Evolutionary conservation across 2,113 vertebrate species (phyloP).

Genomic region (Percopsis transmontana): DNA sequence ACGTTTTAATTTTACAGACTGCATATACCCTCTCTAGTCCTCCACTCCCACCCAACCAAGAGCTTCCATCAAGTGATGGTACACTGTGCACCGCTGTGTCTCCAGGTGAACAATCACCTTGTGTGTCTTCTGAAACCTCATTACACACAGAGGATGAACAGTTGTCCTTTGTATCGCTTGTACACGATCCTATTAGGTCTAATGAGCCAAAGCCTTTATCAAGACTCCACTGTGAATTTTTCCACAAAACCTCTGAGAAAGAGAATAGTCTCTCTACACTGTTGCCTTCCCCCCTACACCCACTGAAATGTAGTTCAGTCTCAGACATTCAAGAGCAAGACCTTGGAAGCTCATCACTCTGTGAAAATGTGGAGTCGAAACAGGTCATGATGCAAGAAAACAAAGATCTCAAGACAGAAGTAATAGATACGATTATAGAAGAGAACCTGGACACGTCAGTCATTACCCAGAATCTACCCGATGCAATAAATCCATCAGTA

Average conservation of each 20-base stretch:
- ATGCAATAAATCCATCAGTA: not conserved
- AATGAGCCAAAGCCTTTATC: not conserved
- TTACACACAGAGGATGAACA: conserved; percentile 10
- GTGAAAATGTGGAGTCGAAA: not conserved
- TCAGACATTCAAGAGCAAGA: not conserved
- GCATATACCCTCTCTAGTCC: conserved; percentile 40
- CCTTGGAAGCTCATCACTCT: not conserved
- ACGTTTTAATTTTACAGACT: conserved; percentile 57
- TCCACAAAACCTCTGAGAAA: conserved; percentile 5
- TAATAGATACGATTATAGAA: not conserved
- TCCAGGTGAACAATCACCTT: conserved; percentile 32
- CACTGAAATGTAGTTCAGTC: conserved; percentile 3
- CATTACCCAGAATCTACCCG: not conserved
- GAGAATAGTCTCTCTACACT: not conserved
- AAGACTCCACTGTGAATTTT: conserved; percentile 4
- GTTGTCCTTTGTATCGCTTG: not conserved
- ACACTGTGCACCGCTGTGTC: conserved; percentile 45
- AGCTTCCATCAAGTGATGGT: conserved; percentile 48
- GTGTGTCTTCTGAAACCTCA: conserved; percentile 19
- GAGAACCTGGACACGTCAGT: not conserved
- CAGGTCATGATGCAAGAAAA: not conserved
- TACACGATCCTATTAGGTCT: not conserved
- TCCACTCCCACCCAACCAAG: conserved; percentile 46
- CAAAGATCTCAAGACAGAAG: not conserved
- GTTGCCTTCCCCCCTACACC: conserved; percentile 2